Conservation (phyloP, 2,797 vertebrate genomes). For the Gobio occitaniae region DNA sequence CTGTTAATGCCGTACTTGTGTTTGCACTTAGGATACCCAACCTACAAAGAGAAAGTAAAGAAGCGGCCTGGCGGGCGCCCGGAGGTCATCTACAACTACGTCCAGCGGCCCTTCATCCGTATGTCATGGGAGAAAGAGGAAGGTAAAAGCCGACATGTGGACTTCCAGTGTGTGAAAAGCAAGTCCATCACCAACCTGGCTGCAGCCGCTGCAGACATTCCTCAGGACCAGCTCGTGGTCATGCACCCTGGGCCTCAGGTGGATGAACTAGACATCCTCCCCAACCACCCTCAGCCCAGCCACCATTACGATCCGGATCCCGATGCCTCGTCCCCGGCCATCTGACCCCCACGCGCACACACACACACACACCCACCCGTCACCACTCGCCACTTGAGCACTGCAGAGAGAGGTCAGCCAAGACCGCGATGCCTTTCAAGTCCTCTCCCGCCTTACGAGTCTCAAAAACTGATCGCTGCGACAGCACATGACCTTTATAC, state of each 20-base stretch:
- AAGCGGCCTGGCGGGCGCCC: conserved; percentile 93
- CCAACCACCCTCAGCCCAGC: conserved; percentile 75
- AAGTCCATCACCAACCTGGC: conserved; percentile 97
- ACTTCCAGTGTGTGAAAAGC: conserved; percentile 98
- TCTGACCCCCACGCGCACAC: conserved; percentile 2
- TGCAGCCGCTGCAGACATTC: conserved; percentile 92
- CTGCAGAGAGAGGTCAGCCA: conserved; percentile 45
- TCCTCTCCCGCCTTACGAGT: conserved; percentile 65
- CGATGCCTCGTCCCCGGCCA: conserved; percentile 70
- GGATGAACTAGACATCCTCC: conserved; percentile 93
- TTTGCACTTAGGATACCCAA: conserved; percentile 87
- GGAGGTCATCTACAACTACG: conserved; percentile 98
- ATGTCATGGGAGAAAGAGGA: conserved; percentile 99
- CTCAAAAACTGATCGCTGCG: conserved; percentile 41
- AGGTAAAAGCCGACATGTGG: conserved; percentile 96
- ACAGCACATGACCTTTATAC: conserved; percentile 56
- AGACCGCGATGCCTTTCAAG: conserved; percentile 74
- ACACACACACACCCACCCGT: background rate
- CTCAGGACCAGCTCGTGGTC: conserved; percentile 95
- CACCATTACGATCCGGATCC: conserved; percentile 82
- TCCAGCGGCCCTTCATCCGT: conserved; percentile 96
- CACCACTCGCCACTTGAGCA: background rate
- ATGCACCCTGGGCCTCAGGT: conserved; percentile 90
- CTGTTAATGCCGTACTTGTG: background rate
- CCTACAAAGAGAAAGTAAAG: conserved; percentile 98